Percentiles rank a stretch among this genome's conserved stretches.
Evolutionary conservation across 2,113 vertebrate genomes (phyloP).

Genomic region (Seriola quinqueradiata): DNA sequence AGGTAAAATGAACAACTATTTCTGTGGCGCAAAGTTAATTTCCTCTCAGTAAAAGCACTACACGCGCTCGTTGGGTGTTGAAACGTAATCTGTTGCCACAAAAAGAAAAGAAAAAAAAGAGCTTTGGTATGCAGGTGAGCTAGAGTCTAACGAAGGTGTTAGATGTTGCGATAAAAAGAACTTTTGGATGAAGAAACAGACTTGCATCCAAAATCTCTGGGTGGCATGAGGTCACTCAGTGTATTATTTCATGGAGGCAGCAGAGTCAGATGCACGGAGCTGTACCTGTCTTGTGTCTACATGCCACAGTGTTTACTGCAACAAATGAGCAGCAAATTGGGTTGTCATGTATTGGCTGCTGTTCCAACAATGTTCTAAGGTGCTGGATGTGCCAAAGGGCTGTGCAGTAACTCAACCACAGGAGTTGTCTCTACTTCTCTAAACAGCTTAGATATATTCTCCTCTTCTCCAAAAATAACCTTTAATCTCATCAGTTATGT

Average conservation of each 20-base stretch:
- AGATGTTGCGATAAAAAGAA: conserved; percentile 47
- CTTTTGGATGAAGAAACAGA: conserved; percentile 36
- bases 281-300: conserved; percentile 67
- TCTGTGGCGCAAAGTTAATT: conserved; percentile 38
- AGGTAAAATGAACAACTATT: conserved; percentile 25
- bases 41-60: conserved; percentile 25
- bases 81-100: conserved; percentile 45
- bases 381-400: conserved; percentile 42
- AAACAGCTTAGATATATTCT: conserved; percentile 34
- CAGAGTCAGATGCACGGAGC: conserved; percentile 32
- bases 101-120: background rate
- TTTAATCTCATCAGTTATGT: background rate
- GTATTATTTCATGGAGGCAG: conserved; percentile 65
- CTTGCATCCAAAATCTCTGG: conserved; percentile 52
- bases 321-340: conserved; percentile 63
- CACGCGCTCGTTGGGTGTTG: conserved; percentile 22
- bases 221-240: conserved; percentile 58
- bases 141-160: conserved; percentile 30
- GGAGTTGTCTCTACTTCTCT: conserved; percentile 38
- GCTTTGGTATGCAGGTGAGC: conserved; percentile 29
- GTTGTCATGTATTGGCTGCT: conserved; percentile 53
- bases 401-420: conserved; percentile 46
- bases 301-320: conserved; percentile 56
- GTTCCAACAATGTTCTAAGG: conserved; percentile 44
- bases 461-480: conserved; percentile 3